A percentile compares a stretch with the other conserved stretches of the same genome.
Conservation (phyloP, 1,140 invertebrate genomes). For the Drosophila aff. region DNA sequence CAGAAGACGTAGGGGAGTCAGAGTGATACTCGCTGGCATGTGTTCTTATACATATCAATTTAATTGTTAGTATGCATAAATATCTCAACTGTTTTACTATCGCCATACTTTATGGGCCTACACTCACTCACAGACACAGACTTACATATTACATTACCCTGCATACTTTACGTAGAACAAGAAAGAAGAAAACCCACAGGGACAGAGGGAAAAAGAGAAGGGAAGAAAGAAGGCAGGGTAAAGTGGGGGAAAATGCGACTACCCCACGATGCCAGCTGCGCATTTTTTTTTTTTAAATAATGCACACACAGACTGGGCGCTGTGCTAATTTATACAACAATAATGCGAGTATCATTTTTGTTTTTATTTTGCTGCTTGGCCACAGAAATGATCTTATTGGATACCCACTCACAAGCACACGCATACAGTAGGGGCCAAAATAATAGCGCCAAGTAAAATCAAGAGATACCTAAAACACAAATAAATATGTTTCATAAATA, state of each 20-base stretch:
- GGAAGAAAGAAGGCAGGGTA: background rate
- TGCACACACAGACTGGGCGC: constrained; percentile 52
- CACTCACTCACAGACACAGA: constrained; percentile 1
- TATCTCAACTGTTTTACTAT: constrained; percentile 50
- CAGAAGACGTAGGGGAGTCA: background rate
- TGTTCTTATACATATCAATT: constrained; percentile 23
- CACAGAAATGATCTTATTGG: constrained; percentile 69
- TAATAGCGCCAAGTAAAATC: background rate
- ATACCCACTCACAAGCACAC: constrained; percentile 39
- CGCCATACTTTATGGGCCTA: constrained; percentile 36
- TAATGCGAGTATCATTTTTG: constrained; percentile 61
- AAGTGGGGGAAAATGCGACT: constrained; percentile 18
- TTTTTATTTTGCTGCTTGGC: constrained; percentile 53
- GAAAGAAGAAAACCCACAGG: constrained; percentile 1
- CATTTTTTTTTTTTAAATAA: constrained; percentile 47
- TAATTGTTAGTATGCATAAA: constrained; percentile 57
- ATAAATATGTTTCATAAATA: too few species aligned
- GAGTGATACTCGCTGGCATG: too few species aligned
- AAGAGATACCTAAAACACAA: too few species aligned
- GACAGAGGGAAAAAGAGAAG: background rate
- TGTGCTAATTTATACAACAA: constrained; percentile 67
- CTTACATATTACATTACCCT: constrained; percentile 51
- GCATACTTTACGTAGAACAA: constrained; percentile 46
- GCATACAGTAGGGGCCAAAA: background rate
- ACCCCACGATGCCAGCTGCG: constrained; percentile 59